phyloP scores from a whole-genome alignment of 2,797 vertebrate species.

The Pangasius sanitwongsei region DNA sequence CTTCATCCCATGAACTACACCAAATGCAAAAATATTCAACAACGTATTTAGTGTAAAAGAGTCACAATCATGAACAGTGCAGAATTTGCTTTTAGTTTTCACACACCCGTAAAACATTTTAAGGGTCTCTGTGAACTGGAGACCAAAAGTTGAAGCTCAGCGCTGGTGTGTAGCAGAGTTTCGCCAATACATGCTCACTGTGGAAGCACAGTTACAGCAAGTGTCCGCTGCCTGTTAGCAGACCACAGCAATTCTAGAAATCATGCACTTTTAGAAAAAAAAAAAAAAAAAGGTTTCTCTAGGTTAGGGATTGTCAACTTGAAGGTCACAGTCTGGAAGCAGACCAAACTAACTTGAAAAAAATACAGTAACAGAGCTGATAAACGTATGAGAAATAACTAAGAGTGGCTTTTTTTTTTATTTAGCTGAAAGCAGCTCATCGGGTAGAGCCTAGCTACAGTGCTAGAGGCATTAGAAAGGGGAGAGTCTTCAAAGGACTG shows the following conservation, averaged over 20 bases:
- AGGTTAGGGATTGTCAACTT: not conserved
- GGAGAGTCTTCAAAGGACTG: not conserved
- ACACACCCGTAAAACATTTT: not conserved
- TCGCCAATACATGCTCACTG: too few relatives aligned
- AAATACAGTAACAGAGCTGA: not conserved
- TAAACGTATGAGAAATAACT: not conserved
- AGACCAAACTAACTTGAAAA: not conserved
- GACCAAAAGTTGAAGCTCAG: not conserved
- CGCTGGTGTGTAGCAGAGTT: not conserved
- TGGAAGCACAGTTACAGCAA: not conserved
- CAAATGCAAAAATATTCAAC: not conserved
- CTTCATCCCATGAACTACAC: not conserved
- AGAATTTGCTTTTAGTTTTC: not conserved
- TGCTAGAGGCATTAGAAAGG: not conserved
- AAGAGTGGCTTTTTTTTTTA: not conserved
- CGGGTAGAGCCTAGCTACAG: not conserved
- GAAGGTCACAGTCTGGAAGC: not conserved
- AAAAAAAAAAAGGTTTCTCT: not conserved
- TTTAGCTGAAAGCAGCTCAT: not conserved
- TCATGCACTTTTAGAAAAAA: not conserved
- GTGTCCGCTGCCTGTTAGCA: not conserved
- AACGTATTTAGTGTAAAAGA: not conserved
- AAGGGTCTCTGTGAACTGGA: not conserved
- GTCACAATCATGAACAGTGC: not conserved
- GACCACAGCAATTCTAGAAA: not conserved